Conservation (phyloP, 2,113 vertebrate genomes). For the Strix uralensis region DNA sequence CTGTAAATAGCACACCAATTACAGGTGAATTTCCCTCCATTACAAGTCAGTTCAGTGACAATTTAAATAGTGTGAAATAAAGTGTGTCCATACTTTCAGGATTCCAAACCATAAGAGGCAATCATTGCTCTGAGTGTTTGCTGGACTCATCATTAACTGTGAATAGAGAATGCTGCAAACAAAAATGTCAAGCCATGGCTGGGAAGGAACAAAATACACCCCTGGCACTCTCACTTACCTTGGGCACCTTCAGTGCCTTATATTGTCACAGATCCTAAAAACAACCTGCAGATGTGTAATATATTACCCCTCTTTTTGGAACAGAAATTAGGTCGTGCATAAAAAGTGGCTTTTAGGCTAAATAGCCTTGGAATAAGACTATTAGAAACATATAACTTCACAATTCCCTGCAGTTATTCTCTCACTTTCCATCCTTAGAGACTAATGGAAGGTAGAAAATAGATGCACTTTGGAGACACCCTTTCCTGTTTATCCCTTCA, state of each 20-base stretch:
- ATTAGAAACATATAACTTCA: not conserved
- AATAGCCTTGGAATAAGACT: not conserved
- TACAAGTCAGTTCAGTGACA: not conserved
- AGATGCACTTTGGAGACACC: not conserved
- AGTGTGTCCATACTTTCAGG: not conserved
- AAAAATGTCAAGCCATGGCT: not conserved
- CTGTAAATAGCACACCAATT: not conserved
- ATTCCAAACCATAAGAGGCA: not conserved
- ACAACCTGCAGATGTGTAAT: not conserved
- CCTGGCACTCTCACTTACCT: not conserved
- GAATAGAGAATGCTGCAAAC: not conserved
- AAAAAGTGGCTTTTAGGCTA: not conserved
- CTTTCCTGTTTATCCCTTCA: not conserved
- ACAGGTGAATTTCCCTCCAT: not conserved
- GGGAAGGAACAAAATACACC: not conserved
- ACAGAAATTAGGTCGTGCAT: not conserved
- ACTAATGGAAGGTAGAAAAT: not conserved
- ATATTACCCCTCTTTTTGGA: not conserved
- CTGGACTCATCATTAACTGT: not conserved
- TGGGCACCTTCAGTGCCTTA: not conserved
- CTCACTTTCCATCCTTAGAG: not conserved
- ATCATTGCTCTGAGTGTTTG: not conserved
- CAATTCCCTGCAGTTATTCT: not conserved
- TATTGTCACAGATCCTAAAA: not conserved
- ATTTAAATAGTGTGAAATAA: not conserved